Percentiles rank a stretch among this genome's conserved stretches.
Conservation (phyloP, 2,113 vertebrate species). For the Pseudorectes ferrugineus region DNA sequence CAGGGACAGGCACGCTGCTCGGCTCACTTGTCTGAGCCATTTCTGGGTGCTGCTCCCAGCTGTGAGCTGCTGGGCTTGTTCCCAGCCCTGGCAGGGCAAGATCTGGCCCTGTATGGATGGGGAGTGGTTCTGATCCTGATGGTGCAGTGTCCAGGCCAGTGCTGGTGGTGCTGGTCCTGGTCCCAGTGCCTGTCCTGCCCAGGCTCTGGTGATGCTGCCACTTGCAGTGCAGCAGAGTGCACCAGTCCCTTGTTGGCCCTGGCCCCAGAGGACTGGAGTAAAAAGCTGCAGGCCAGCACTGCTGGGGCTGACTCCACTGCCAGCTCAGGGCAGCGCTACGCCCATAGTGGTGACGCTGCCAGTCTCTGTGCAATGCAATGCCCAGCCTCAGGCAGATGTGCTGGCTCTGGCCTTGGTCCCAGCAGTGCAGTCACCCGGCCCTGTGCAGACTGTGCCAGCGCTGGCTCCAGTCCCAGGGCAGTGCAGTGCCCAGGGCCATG, state of each 20-base stretch:
- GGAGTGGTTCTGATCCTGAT: not conserved
- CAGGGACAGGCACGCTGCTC: not conserved
- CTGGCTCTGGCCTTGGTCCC: not conserved
- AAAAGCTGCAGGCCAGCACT: not conserved
- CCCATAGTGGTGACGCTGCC: not conserved
- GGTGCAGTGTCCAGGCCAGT: fast-evolving
- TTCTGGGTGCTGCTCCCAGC: not conserved
- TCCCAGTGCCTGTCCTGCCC: not conserved
- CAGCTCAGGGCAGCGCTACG: not conserved
- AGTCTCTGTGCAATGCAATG: not conserved
- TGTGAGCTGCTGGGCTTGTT: not conserved
- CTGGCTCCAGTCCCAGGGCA: not conserved
- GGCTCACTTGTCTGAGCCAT: not conserved
- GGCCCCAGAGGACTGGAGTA: not conserved
- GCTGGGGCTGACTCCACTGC: not conserved
- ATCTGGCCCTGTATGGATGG: not conserved
- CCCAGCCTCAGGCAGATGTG: not conserved
- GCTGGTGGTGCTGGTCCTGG: not conserved
- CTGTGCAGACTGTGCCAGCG: not conserved
- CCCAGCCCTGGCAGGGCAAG: not conserved
- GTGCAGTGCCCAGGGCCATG: not conserved
- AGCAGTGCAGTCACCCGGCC: not conserved
- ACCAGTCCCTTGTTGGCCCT: not conserved
- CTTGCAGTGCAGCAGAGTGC: not conserved
- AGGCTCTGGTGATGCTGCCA: not conserved